Evolutionary conservation across 2,113 vertebrate species (phyloP), one percentile per base, ranked within the genome.

Genomic region (Eubucco bourcierii): DNA sequence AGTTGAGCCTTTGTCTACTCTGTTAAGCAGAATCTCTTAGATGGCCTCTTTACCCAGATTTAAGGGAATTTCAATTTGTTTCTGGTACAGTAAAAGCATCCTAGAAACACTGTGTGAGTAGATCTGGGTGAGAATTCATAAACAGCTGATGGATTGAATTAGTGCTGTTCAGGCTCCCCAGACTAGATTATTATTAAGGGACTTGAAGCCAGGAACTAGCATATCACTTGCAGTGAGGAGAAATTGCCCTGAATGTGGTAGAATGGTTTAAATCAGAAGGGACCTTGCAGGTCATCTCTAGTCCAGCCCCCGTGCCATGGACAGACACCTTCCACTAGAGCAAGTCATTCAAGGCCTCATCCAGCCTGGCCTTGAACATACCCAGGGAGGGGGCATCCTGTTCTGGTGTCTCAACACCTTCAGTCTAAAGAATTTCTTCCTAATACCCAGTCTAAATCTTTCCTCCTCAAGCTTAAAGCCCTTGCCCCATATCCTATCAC

Each of bases 1-100:
- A 84, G 87, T 86, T 93, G 92, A 97, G 85, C 72, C 90, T 90
- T 90, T 79, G 81, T 90, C 7, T n/a, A 47, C 21, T 93, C 70
- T 88, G 84, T 95, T 90, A 87, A 90, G 29, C 72, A 64, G 70
- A 41, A 68, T 83, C 77, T 96, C 53, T 46, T 20, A 73, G 33
- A 73, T 34, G 83, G 75, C 61, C 75, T 81, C 87, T 94, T 89
- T 88, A 90, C 31, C 79, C 23, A 84, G 81, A 93, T 93, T 90
- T 61, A 80, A 94, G 6, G 87, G 76, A 64, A 93, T 97, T 94
- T 50, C 52, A 63, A 2, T 66, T 55, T 89, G 18, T 66, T 60
- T 28, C 61, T 58, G 50, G 72, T 67, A 37, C 2, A 76, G 58
- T 84, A 63, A 81, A 95, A 92, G 34, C 0, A 10, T 81, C 52